A percentile compares a stretch with the other conserved stretches of the same genome.
Conservation (phyloP, 2,888 invertebrate genomes). For the Drosophila subsilvestris region DNA sequence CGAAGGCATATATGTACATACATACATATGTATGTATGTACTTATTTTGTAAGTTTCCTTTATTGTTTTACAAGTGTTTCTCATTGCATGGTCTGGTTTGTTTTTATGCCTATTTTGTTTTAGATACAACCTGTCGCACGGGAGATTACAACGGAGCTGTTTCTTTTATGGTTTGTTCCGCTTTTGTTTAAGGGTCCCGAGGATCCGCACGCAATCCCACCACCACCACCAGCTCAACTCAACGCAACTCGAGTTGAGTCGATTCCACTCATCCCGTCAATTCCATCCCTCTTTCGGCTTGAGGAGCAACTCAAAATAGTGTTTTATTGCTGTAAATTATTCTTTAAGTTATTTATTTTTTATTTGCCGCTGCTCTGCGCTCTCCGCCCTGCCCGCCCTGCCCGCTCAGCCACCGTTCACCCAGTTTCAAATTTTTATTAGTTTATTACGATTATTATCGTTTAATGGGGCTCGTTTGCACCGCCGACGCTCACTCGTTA, state of each 20-base stretch:
- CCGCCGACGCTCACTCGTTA: conserved; percentile 38
- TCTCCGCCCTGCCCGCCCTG: conserved; percentile 5
- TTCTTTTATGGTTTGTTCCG: conserved; percentile 50
- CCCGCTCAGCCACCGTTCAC: conserved; percentile 44
- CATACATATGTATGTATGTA: neutral
- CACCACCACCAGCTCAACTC: conserved; percentile 9
- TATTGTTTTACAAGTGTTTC: conserved; percentile 33
- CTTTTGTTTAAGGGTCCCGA: conserved; percentile 29
- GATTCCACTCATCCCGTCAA: neutral
- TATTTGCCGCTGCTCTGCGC: conserved; percentile 18
- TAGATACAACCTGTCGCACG: conserved; percentile 54
- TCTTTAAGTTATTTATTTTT: conserved; percentile 42
- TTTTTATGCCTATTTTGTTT: conserved; percentile 46
- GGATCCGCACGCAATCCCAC: conserved; percentile 34
- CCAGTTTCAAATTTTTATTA: conserved; percentile 78
- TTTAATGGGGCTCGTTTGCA: conserved; percentile 75
- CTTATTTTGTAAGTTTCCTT: conserved; percentile 8
- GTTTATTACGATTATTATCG: conserved; percentile 82
- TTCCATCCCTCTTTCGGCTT: neutral
- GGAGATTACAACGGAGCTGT: conserved; percentile 30
- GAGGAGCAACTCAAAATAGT: conserved; percentile 50
- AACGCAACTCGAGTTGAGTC: conserved; percentile 1
- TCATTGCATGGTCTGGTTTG: conserved; percentile 35
- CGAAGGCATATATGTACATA: too few relatives aligned
- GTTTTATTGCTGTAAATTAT: conserved; percentile 63